phyloP scores from a whole-genome alignment of 2,113 vertebrate genomes.

The Brachyistius frenatus region DNA sequence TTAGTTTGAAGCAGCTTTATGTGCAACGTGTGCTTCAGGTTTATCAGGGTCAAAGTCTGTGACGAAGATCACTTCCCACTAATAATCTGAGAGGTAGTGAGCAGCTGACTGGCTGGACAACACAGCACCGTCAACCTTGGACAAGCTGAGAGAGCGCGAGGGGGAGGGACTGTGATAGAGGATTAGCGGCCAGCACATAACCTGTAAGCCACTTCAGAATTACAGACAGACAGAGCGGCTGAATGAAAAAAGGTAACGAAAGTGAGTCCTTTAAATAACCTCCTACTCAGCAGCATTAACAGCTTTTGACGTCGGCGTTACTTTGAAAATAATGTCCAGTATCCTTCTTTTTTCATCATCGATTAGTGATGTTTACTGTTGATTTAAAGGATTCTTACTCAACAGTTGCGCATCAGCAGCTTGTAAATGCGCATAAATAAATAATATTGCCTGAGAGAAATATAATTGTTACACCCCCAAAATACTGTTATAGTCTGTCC shows the following conservation, averaged over 20 bases:
- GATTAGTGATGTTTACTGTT: too few relatives aligned
- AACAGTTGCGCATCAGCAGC: too few relatives aligned
- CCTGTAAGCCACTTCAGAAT: slow-evolving; percentile 33
- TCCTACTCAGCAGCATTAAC: neutral
- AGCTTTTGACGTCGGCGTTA: too few relatives aligned
- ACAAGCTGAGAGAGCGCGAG: neutral
- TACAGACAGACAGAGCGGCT: neutral
- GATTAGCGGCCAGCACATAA: slow-evolving; percentile 38
- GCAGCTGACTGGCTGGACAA: slow-evolving; percentile 6
- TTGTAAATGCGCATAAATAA: too few relatives aligned
- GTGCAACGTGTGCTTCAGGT: neutral
- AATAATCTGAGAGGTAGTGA: slow-evolving; percentile 11
- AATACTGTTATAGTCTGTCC: too few relatives aligned
- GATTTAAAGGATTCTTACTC: too few relatives aligned
- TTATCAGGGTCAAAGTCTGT: neutral
- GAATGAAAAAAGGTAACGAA: neutral
- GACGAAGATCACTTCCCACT: slow-evolving; percentile 4
- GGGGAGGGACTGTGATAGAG: slow-evolving; percentile 24
- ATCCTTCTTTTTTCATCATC: too few relatives aligned
- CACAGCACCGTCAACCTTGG: slow-evolving; percentile 25
- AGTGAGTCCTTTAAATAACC: neutral
- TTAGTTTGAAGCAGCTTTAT: neutral
- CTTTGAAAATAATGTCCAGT: too few relatives aligned
- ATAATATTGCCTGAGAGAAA: too few relatives aligned
- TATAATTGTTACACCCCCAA: too few relatives aligned